A percentile compares a stretch with the other conserved stretches of the same genome.
Conservation (phyloP, 2,797 vertebrate species). For the Macropus fuliginosus region DNA sequence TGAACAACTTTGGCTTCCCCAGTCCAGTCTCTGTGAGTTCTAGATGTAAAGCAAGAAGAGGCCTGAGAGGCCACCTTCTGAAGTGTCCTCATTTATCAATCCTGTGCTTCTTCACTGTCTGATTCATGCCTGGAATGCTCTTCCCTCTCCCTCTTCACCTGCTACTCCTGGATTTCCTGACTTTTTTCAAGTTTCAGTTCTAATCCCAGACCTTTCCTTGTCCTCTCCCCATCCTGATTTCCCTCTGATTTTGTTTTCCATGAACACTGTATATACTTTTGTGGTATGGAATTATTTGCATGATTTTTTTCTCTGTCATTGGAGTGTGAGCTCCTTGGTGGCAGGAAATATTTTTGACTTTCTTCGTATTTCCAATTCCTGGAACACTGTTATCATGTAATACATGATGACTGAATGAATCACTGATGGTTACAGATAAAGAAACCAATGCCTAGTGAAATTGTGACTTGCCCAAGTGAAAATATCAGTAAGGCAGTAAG, state of each 20-base stretch:
- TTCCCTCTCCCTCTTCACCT: not conserved
- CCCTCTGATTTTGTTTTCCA: not conserved
- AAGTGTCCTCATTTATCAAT: not conserved
- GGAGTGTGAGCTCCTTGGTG: not conserved
- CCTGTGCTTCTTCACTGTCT: not conserved
- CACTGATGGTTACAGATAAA: not conserved
- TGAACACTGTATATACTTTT: not conserved
- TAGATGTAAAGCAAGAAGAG: not conserved
- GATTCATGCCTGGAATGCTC: not conserved
- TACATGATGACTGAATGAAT: not conserved
- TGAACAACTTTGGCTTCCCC: too few species aligned
- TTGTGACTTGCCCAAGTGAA: not conserved
- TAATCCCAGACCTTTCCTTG: not conserved
- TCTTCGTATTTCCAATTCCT: not conserved
- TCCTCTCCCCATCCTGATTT: not conserved
- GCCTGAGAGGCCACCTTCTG: not conserved
- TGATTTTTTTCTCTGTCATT: not conserved
- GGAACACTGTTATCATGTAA: not conserved
- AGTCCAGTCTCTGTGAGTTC: too few species aligned
- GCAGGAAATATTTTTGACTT: not conserved
- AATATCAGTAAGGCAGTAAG: not conserved
- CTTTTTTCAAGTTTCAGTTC: not conserved
- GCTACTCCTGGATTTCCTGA: not conserved
- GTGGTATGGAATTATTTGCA: not conserved
- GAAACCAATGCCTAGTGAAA: not conserved